Base-by-base conservation (phyloP, 2,113 vertebrate species). In the Columba livia region DNA sequence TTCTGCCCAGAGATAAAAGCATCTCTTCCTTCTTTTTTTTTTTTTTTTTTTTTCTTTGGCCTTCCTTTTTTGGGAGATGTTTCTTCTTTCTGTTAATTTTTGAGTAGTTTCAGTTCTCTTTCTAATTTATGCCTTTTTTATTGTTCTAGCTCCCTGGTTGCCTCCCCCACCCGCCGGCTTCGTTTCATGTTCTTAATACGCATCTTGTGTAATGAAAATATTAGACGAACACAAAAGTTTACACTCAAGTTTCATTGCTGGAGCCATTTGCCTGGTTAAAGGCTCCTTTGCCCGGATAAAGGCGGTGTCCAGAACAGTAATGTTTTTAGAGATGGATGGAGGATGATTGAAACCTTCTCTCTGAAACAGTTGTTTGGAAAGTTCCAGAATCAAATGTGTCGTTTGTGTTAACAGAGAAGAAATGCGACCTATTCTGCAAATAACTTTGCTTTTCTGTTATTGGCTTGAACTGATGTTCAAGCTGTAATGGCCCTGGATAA, bases 71-170 rank as follows among this genome's bases (percentile, higher is more conserved):
- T n/a, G 5, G 19, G 36, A 54, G 25, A 71, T 51, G 47, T 86
- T 96, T 93, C 94, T 91, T 88, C 69, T 97, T 97, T 95, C 65
- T 86, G 51, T 70, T 91, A 66, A 61, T 73, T 28, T 83, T 71
- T n/a, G 29, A 78, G 28, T 83, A 79, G 74, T 97, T 97, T 94
- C 94, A 58, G 84, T 96, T 96, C 96, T 91, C 67, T 85, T 88
- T 95, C 64, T 90, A 73, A 36, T 79, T 74, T 75, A 66, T 91
- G 44, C 58, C 89, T 70, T 58, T 75, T 89, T 86, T 93, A 81
- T 72, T 83, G 31, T 83, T 79, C 40, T 53, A 64, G 14, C 11
- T 84, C 74, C 18, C 32, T 66, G 12, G 2, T 54, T 71, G n/a
- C 10, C 23, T 42, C 64, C 15, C 57, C 51, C 6, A 8, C 4